These are phyloP conservation scores for Danionella cerebrum DNA, from an alignment of 2,113 vertebrate species.

Conservation along the genomic window DNA sequence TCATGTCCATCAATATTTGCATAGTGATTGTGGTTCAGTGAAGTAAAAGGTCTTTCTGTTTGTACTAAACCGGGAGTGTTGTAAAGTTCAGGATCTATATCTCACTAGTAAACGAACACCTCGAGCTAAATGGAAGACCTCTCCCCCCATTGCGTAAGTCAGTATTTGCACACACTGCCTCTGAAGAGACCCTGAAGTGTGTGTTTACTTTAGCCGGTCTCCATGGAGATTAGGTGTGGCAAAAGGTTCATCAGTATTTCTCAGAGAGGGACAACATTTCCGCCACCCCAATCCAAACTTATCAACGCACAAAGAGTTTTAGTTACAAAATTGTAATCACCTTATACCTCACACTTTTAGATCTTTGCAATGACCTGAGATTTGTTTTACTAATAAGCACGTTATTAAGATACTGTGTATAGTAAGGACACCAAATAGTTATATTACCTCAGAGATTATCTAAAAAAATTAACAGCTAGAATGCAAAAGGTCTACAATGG, in stretches of 20 bases:
- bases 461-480: too few species aligned
- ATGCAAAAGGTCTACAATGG: too few species aligned
- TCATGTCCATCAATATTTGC: slow-evolving; percentile 13
- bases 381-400: too few species aligned
- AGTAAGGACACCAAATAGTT: too few species aligned
- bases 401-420: too few species aligned
- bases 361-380: too few species aligned
- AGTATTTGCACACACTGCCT: slow-evolving; percentile 1
- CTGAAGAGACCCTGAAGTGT: not conserved
- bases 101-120: slow-evolving; percentile 38
- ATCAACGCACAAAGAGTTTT: not conserved
- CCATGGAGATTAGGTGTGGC: slow-evolving; percentile 42
- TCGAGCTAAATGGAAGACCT: not conserved
- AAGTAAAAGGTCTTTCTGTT: not conserved
- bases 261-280: slow-evolving; percentile 5
- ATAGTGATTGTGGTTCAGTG: not conserved
- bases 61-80: not conserved
- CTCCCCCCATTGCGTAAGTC: not conserved
- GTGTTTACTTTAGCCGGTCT: slow-evolving; percentile 40
- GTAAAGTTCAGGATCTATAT: not conserved
- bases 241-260: slow-evolving; percentile 19
- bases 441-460: too few species aligned
- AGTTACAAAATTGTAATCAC: too few species aligned
- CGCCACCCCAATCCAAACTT: not conserved
- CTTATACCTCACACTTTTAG: too few species aligned